These are phyloP conservation scores for Triplophysa bombifrons DNA, from an alignment of 2,797 vertebrate genomes.

Conservation along the genomic window DNA sequence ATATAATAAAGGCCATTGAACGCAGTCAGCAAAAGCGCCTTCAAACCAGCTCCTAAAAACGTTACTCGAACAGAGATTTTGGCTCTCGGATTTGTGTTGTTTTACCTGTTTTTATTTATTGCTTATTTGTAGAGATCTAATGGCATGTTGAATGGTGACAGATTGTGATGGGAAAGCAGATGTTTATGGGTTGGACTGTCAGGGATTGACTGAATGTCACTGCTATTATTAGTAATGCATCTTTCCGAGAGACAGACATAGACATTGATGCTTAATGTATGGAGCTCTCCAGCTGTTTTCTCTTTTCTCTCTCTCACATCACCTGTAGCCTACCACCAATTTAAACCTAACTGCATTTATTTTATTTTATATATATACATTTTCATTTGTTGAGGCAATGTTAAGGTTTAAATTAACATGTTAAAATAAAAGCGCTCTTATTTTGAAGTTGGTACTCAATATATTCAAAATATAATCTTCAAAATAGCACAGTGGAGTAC, in stretches of 20 bases:
- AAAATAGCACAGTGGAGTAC: too few relatives aligned
- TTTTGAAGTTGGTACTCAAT: too few relatives aligned
- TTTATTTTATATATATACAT: neutral
- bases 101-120: slow-evolving; percentile 9
- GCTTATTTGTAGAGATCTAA: neutral
- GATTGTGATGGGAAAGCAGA: slow-evolving; percentile 10
- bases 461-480: too few relatives aligned
- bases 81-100: slow-evolving; percentile 57
- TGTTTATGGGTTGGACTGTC: slow-evolving; percentile 15
- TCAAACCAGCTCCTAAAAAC: slow-evolving; percentile 41
- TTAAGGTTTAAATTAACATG: too few relatives aligned
- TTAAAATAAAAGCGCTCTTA: too few relatives aligned
- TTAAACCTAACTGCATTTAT: too few relatives aligned
- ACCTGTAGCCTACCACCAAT: too few relatives aligned
- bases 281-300: slow-evolving; percentile 4
- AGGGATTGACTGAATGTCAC: neutral
- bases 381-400: too few relatives aligned
- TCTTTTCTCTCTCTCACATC: too few relatives aligned
- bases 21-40: slow-evolving; percentile 68
- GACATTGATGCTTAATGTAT: neutral
- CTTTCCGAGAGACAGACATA: neutral
- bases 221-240: slow-evolving; percentile 31
- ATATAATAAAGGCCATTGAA: slow-evolving; percentile 62
- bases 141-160: slow-evolving; percentile 1
- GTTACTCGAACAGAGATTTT: slow-evolving; percentile 54